Evolutionary conservation across 1,140 invertebrate species (phyloP).

Genomic region (Drosophila jambulina): DNA sequence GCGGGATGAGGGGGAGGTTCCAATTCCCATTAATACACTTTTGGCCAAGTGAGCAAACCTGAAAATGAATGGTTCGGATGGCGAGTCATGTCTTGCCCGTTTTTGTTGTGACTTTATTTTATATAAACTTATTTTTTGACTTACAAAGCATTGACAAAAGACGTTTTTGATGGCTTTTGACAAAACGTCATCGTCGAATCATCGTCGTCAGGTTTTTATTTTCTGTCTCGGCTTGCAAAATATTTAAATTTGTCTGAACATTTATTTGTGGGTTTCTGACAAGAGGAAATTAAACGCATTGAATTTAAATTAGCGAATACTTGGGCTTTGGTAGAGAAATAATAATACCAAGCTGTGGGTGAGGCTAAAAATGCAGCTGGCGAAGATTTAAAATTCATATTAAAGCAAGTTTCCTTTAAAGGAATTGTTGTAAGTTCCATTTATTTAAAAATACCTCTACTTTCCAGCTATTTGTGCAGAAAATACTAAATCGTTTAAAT

Average conservation of each 20-base stretch:
- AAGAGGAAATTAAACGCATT: constrained; percentile 44
- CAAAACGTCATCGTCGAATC: constrained; percentile 57
- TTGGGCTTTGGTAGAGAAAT: background rate
- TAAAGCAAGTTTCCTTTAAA: background rate
- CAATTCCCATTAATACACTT: constrained; percentile 51
- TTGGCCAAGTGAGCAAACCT: constrained; percentile 51
- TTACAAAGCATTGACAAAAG: constrained; percentile 59
- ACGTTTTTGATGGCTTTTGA: constrained; percentile 52
- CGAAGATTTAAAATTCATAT: background rate
- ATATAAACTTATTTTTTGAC: constrained; percentile 56
- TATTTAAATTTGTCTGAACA: constrained; percentile 31
- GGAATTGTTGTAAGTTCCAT: background rate
- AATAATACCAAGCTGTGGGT: background rate
- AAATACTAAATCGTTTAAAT: background rate
- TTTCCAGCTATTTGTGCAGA: background rate
- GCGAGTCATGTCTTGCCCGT: constrained; percentile 28
- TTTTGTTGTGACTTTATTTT: constrained; percentile 40
- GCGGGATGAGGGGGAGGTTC: constrained; percentile 52
- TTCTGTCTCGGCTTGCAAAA: constrained; percentile 10
- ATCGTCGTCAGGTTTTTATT: constrained; percentile 16
- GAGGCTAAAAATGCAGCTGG: background rate
- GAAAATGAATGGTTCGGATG: constrained; percentile 36
- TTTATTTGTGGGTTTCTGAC: constrained; percentile 35
- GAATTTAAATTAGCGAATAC: constrained; percentile 30
- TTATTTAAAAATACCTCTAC: background rate